Base-by-base conservation (phyloP, 2,797 vertebrate genomes). In the Syndactyla subalaris region DNA sequence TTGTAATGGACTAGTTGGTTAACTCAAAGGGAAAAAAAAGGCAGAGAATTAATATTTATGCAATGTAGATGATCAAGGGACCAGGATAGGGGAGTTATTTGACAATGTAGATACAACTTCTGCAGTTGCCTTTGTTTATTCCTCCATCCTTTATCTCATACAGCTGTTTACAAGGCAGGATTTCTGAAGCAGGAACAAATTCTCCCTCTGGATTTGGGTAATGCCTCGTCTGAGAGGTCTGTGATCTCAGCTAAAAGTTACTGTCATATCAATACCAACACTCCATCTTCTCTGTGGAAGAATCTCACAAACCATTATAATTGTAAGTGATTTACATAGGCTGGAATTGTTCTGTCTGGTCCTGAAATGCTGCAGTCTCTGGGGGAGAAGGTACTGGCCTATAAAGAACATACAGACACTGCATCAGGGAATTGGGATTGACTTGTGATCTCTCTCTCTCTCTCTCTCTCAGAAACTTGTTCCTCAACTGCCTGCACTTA, bases 401-500 rank as follows among this genome's bases (percentile, higher is more conserved):
- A 79, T 88, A 91, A 93, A 93, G 85, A 39, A 57, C 18, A 70
- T 23, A 85, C 24, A 89, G 82, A 72, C 32, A 39, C 87, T 79
- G 66, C 70, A 84, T 22, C 26, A 91, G 95, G 92, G 88, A 96
- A 92, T 54, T 90, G 92, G 79, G 73, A 90, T 49, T 93, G 79
- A 94, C 70, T 73, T 63, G 79, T 49, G 73, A 85, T 92, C 6
- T 63, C 41, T 45, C 78, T 49, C 26, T 52, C 67, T 22, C 52
- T 32, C 54, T 62, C 59, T 30, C 59, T 20, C 92, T 45, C 66
- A 74, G 65, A 94, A 95, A 87, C 67, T 76, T 94, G 80, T 85
- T 94, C 92, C 71, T 90, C 94, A 95, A 86, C 95, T 80, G 77
- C 93, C 55, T 92, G 93, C 89, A 96, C 96, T 96, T 95, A 94